These are phyloP conservation scores for Onychomys arenicola DNA, from an alignment of 2,797 vertebrate genomes.

Conservation along the genomic window DNA sequence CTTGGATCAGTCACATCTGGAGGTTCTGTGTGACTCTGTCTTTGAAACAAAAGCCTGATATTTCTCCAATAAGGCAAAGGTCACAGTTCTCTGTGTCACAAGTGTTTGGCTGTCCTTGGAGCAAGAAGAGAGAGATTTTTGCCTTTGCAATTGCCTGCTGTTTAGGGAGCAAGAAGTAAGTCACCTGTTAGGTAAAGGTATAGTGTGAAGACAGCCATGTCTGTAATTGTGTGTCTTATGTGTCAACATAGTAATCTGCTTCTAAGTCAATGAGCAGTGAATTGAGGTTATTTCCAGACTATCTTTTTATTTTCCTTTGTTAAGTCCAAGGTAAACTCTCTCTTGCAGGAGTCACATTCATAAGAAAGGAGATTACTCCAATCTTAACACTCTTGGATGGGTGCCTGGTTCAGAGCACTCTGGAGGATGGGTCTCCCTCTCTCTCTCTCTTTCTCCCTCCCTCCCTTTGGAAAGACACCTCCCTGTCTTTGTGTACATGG, in stretches of 20 bases:
- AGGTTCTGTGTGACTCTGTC: background rate
- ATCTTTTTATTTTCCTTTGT: conserved; percentile 29
- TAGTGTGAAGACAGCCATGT: background rate
- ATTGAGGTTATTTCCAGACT: background rate
- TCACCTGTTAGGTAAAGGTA: background rate
- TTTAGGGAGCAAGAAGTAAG: conserved; percentile 1
- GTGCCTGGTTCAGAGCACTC: background rate
- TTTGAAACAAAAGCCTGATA: conserved; percentile 55
- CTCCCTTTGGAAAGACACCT: background rate
- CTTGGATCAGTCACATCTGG: background rate
- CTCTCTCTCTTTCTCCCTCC: background rate
- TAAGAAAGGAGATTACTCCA: conserved; percentile 1
- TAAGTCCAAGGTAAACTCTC: conserved; percentile 17
- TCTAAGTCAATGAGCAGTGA: background rate
- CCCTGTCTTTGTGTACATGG: background rate
- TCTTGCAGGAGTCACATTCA: background rate
- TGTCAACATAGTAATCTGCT: background rate
- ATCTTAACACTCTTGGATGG: background rate
- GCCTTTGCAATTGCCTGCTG: conserved; percentile 22
- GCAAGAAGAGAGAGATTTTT: background rate
- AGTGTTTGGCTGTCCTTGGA: conserved; percentile 38
- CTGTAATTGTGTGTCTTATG: background rate
- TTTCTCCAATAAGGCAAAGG: conserved; percentile 20
- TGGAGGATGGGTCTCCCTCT: background rate
- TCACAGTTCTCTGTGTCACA: conserved; percentile 31